Base-by-base conservation (phyloP, 2,797 vertebrate species). In the Calcarius lapponicus region DNA sequence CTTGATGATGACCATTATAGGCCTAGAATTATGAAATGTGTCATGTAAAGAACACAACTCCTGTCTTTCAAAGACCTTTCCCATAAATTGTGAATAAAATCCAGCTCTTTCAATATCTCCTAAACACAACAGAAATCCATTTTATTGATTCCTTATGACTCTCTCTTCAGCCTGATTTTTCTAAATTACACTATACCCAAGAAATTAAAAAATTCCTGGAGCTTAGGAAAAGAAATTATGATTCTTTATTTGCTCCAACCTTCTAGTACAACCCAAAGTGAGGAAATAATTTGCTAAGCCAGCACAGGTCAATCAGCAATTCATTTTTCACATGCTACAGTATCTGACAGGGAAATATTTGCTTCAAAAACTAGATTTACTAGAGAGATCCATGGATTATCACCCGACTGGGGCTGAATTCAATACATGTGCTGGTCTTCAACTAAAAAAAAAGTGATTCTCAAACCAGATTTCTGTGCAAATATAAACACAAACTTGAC, bases 1-100 rank as follows among this genome's bases (percentile, higher is more conserved):
- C 99, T 96, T 99, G 99, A 19, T 99, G 98, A 56, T 99, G 99
- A 84, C 99, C 99, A 6, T 99, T 99, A 88, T 99, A 99, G 7
- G 99, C 99, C 99, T 99, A 96, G 48, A 88, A 82, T 53, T 32
- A 58, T 0, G 29, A 93, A 88, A 90, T 8, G 3, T 14, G 26
- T 40, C 50, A 51, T 0, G 11, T 74, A 36, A 72, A 80, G 53
- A 91, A 76, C 20, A 47, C 18, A 64, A 17, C 16, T 79, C 20
- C 32, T 15, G 16, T 69, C 54, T 53, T 86, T 51, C 26, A 86
- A 81, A 76, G 34, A 38, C 9, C 45, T 64, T 43, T 20, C 40
- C 31, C 13, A 31, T 10, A 47, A 58, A 80, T 24, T 4, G 1
- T 45, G 12, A 84, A 34, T 62, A 47, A 86, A 74, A 88, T 40